A percentile compares a stretch with the other conserved stretches of the same genome.
phyloP scores from a whole-genome alignment of 37 sponge, comb jelly and placozoan genomes.

The Beroe ovata region DNA sequence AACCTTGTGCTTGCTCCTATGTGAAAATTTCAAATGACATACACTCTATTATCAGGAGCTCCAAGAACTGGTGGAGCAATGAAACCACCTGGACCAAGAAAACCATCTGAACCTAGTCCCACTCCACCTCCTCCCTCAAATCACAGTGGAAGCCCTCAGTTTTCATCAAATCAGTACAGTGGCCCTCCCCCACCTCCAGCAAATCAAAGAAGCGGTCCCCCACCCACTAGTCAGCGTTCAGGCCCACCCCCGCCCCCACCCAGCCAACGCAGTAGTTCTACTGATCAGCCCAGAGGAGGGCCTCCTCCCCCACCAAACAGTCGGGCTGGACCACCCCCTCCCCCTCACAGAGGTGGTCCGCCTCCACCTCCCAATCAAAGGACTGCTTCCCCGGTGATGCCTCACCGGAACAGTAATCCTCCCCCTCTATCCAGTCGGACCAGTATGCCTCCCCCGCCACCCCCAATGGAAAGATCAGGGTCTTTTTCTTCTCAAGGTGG shows the following conservation, averaged over 20 bases:
- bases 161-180: neutral
- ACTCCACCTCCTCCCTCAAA: neutral
- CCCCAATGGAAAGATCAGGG: neutral
- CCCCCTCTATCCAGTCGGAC: neutral
- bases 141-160: neutral
- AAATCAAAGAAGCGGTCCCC: neutral
- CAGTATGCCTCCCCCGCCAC: neutral
- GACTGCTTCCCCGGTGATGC: neutral
- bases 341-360: neutral
- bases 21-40: too few relatives aligned
- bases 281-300: neutral
- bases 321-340: constrained; percentile 31
- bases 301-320: neutral
- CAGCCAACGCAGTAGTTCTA: neutral
- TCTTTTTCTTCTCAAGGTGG: neutral
- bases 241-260: constrained; percentile 56
- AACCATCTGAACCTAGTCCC: neutral
- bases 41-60: constrained; percentile 15
- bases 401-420: neutral
- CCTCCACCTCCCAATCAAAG: constrained; percentile 37
- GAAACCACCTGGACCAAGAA: constrained; percentile 8
- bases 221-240: constrained; percentile 28
- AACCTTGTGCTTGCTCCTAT: too few relatives aligned
- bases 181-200: constrained; percentile 22
- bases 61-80: constrained; percentile 59